Evolutionary conservation across 2,888 invertebrate genomes (phyloP).

Genomic region (Priocnemis perturbator): DNA sequence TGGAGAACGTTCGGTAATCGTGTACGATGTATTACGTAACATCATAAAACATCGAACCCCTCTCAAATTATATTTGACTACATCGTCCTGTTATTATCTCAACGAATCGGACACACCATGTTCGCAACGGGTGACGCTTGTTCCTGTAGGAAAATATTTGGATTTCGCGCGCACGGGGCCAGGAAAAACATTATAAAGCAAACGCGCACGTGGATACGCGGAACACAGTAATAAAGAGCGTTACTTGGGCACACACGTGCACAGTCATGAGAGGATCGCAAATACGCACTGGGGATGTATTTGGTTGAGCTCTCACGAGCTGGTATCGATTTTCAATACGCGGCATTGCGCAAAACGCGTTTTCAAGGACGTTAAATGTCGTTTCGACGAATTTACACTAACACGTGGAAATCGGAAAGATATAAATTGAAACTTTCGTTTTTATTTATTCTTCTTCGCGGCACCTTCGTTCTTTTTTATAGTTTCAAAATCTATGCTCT

Average conservation of each 20-base stretch:
- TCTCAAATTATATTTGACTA: too few species aligned
- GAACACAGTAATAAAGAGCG: conserved; percentile 9
- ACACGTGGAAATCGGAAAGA: neutral
- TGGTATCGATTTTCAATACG: neutral
- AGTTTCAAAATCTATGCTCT: too few species aligned
- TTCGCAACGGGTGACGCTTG: too few species aligned
- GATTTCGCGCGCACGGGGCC: conserved; percentile 3
- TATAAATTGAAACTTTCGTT: too few species aligned
- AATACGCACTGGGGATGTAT: neutral
- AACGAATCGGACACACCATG: too few species aligned
- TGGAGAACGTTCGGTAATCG: too few species aligned
- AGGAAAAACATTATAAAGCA: conserved; percentile 11
- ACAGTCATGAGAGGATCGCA: neutral
- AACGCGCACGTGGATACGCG: conserved; percentile 4
- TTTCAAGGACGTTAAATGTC: neutral
- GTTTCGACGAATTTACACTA: neutral
- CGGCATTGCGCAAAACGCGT: neutral
- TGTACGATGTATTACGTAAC: too few species aligned
- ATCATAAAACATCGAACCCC: too few species aligned
- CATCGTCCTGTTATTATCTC: too few species aligned
- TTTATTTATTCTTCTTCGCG: too few species aligned
- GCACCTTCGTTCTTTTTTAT: too few species aligned
- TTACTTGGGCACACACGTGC: conserved; percentile 1
- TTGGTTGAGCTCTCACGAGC: neutral
- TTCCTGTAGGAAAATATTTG: conserved; percentile 8